Conservation (phyloP, 2,797 vertebrate species). For the Catharus ustulatus region DNA sequence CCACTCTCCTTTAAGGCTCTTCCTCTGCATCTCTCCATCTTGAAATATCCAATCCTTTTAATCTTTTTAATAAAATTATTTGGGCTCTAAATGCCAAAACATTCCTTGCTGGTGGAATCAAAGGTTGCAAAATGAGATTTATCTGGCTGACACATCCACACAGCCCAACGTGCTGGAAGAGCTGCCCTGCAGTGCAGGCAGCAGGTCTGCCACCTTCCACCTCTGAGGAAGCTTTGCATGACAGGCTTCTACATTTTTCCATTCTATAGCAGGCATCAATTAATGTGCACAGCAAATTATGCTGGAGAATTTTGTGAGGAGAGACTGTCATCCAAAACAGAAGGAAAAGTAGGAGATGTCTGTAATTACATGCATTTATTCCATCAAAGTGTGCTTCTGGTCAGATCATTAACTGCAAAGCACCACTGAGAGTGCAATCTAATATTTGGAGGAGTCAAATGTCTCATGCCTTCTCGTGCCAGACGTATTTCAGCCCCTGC, state of each 20-base stretch:
- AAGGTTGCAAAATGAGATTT: background rate
- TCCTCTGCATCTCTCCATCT: background rate
- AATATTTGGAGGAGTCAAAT: background rate
- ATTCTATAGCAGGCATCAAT: background rate
- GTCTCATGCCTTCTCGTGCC: background rate
- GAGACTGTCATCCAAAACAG: background rate
- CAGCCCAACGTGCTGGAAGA: background rate
- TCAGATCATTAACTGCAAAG: slow-evolving; percentile 12
- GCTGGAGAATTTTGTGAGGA: background rate
- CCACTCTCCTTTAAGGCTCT: background rate
- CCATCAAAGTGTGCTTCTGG: background rate
- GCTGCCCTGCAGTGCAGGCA: background rate
- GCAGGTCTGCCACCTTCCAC: background rate
- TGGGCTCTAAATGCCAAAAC: background rate
- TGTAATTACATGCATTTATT: background rate
- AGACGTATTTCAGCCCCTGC: background rate
- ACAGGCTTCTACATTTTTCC: background rate
- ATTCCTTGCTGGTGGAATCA: background rate
- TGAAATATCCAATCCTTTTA: background rate
- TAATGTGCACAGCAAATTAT: background rate
- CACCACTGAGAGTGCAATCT: background rate
- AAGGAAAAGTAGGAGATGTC: background rate
- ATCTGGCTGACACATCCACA: accelerated
- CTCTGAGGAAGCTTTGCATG: background rate
- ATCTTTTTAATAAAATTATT: background rate